A percentile compares a stretch with the other conserved stretches of the same genome.
Conservation (phyloP, 1,140 invertebrate genomes). For the Varroa destructor region DNA sequence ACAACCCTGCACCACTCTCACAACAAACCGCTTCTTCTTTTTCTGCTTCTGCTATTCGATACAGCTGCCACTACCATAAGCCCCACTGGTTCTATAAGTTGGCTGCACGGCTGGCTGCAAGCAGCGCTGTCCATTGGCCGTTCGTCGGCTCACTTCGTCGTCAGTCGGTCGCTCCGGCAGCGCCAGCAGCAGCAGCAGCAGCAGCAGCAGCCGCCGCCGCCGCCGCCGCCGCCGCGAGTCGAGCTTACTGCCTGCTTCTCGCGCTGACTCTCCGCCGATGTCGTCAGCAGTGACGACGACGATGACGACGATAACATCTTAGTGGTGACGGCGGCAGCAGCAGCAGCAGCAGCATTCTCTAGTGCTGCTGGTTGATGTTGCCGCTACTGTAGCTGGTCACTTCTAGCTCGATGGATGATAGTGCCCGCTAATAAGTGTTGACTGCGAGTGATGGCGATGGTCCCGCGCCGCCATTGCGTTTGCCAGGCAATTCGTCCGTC, state of each 20-base stretch:
- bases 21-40: no score
- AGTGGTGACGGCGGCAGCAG: background rate
- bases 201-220: background rate
- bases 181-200: background rate
- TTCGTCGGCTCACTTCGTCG: no score
- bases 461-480: background rate
- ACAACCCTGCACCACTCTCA: no score
- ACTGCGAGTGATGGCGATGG: background rate
- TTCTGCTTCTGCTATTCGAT: no score
- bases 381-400: background rate
- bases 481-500: no score
- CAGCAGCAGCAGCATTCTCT: conserved; percentile 6
- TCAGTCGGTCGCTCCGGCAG: no score
- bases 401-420: background rate
- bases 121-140: no score
- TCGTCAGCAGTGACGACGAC: background rate
- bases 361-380: background rate
- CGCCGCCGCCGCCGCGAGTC: background rate
- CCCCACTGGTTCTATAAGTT: no score
- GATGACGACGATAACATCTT: background rate
- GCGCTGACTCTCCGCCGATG: background rate
- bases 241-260: background rate
- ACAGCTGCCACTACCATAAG: no score
- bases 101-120: no score
- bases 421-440: background rate